These are phyloP conservation scores for Sycophila sp. DNA, from an alignment of 1,140 invertebrate species.

Conservation along the genomic window DNA sequence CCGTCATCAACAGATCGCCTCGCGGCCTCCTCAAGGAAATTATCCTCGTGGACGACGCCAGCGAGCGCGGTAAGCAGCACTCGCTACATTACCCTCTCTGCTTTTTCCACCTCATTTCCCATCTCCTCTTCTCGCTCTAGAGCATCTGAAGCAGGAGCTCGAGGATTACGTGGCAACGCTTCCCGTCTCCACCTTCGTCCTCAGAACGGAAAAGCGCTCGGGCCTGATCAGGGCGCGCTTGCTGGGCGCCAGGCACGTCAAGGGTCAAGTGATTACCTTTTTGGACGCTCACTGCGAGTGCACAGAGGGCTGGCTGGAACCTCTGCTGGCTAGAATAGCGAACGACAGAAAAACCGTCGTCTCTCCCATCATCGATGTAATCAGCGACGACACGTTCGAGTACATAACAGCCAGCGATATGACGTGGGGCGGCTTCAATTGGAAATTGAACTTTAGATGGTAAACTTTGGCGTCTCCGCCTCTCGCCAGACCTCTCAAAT, in stretches of 20 bases:
- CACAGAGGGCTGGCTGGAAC: slow-evolving; percentile 94
- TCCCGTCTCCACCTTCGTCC: slow-evolving; percentile 84
- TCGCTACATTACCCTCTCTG: not conserved
- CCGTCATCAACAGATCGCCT: slow-evolving; percentile 94
- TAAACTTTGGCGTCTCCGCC: slow-evolving; percentile 53
- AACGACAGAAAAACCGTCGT: slow-evolving; percentile 93
- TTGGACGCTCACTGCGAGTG: slow-evolving; percentile 97
- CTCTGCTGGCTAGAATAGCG: slow-evolving; percentile 87
- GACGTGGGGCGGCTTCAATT: slow-evolving; percentile 98
- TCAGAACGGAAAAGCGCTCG: slow-evolving; percentile 88
- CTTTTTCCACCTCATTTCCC: not conserved
- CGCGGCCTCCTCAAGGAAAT: slow-evolving; percentile 88
- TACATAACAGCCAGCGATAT: slow-evolving; percentile 94
- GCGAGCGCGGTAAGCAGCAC: slow-evolving; percentile 82
- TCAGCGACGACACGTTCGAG: slow-evolving; percentile 97
- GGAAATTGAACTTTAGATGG: slow-evolving; percentile 98
- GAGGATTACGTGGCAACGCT: slow-evolving; percentile 90
- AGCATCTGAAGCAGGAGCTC: slow-evolving; percentile 87
- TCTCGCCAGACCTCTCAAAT: not conserved
- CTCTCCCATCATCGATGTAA: slow-evolving; percentile 98
- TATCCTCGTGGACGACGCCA: slow-evolving; percentile 95
- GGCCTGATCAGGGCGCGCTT: slow-evolving; percentile 93
- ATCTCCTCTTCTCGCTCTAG: slow-evolving; percentile 70
- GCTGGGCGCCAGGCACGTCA: slow-evolving; percentile 90
- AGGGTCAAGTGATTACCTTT: slow-evolving; percentile 95